Conservation (phyloP, 2,113 vertebrate genomes). For the Atrichornis clamosus region DNA sequence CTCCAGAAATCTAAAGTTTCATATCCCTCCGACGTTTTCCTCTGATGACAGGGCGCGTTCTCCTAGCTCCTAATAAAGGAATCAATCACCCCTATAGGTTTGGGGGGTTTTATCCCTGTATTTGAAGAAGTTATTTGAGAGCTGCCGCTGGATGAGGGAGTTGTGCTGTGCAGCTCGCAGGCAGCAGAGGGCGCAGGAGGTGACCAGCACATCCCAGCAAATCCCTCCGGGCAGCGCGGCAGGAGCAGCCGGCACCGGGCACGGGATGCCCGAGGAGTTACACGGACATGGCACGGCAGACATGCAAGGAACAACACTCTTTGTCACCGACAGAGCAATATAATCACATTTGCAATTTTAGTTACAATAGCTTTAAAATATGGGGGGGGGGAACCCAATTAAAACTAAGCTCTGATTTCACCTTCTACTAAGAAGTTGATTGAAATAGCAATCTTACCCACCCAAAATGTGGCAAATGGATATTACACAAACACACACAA, state of each 20-base stretch:
- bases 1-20: neutral
- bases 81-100: neutral
- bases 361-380: neutral
- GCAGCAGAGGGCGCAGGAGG: conserved; percentile 2
- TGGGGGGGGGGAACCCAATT: too few relatives aligned
- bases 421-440: neutral
- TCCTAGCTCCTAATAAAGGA: neutral
- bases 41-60: neutral
- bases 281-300: neutral
- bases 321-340: neutral
- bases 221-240: neutral
- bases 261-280: neutral
- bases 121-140: neutral
- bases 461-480: neutral
- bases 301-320: neutral
- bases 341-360: neutral
- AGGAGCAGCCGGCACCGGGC: neutral
- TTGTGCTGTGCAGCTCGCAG: neutral
- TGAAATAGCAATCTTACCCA: neutral
- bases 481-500: neutral
- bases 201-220: neutral
- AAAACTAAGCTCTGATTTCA: neutral
- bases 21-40: neutral
- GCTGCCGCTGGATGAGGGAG: neutral
- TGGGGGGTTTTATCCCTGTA: neutral